Base-by-base conservation (phyloP, 2,113 vertebrate species). In the Cyanocitta stelleri region DNA sequence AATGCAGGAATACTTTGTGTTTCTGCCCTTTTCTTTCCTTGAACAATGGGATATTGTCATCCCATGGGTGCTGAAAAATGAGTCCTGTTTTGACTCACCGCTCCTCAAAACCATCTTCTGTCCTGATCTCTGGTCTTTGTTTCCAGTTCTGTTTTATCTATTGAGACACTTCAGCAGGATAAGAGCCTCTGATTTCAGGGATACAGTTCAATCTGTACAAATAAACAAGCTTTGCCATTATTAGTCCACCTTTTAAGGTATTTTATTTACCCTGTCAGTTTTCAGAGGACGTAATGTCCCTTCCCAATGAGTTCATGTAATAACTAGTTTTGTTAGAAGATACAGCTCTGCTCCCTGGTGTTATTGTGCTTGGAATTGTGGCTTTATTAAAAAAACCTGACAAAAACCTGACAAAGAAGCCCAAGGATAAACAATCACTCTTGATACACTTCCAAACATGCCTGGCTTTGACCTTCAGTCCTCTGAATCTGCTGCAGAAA, bases 51-150 rank as follows among this genome's bases (percentile, higher is more conserved):
- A 14, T 55, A 4, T 39, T 75, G 52, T 43, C 44, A 44, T 46
- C 52, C 62, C 26, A 12, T n/a, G 74, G 22, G 20, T 0, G 2
- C 48, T 75, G 77, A 16, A 43, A 71, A 75, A 20, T 0, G 0
- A 37, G 5, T 26, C 27, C 62, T 75, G 7, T 19, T 95, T 27
- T 96, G 62, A 52, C 17, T 80, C 59, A 20, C 11, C 1, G 0
- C 75, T 55, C 49, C 67, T 77, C 72, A 26, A 39, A 88, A 27
- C 37, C 32, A 18, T 54, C 76, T 51, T 58, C 46, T 81, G 11
- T 62, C 85, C 55, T 64, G 55, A 10, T 14, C 54, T 43, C 75
- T 37, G 9, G 8, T 64, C 64, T 87, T 78, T 29, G 9, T 72
- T 93, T 72, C 33, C 62, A 75, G 26, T 81, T 82, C 2, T 6